Conservation (phyloP, 2,888 invertebrate species). For the Ectemnius lituratus region DNA sequence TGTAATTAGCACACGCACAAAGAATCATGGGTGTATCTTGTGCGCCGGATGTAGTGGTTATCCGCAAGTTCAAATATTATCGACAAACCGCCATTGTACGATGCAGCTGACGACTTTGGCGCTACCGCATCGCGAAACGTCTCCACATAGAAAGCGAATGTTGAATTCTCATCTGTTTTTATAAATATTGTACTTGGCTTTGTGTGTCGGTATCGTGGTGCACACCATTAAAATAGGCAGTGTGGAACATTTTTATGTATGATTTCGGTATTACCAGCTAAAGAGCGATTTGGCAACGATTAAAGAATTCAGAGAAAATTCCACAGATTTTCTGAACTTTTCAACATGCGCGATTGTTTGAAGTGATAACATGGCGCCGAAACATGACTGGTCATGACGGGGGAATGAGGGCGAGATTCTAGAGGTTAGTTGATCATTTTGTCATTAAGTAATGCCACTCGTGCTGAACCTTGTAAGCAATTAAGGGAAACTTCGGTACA, state of each 20-base stretch:
- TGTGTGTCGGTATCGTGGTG: slow-evolving; percentile 23
- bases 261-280: slow-evolving; percentile 11
- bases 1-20: not conserved
- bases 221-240: slow-evolving; percentile 27
- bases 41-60: slow-evolving; percentile 27
- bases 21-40: not conserved
- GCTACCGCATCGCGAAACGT: slow-evolving; percentile 42
- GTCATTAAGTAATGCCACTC: slow-evolving; percentile 36
- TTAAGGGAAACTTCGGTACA: not conserved
- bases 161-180: slow-evolving; percentile 61
- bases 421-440: slow-evolving; percentile 69
- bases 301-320: slow-evolving; percentile 35
- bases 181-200: slow-evolving; percentile 59
- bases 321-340: slow-evolving; percentile 47
- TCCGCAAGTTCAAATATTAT: slow-evolving; percentile 43
- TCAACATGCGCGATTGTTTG: slow-evolving; percentile 69
- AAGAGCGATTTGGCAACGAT: slow-evolving; percentile 14
- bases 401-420: slow-evolving; percentile 60
- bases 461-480: slow-evolving; percentile 10
- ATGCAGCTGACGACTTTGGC: slow-evolving; percentile 47
- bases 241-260: slow-evolving; percentile 23
- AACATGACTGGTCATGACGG: slow-evolving; percentile 70
- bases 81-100: slow-evolving; percentile 41
- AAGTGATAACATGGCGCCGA: slow-evolving; percentile 73
- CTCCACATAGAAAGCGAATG: slow-evolving; percentile 43